phyloP scores from a whole-genome alignment of 2,113 vertebrate species.

The Hippolais icterina region DNA sequence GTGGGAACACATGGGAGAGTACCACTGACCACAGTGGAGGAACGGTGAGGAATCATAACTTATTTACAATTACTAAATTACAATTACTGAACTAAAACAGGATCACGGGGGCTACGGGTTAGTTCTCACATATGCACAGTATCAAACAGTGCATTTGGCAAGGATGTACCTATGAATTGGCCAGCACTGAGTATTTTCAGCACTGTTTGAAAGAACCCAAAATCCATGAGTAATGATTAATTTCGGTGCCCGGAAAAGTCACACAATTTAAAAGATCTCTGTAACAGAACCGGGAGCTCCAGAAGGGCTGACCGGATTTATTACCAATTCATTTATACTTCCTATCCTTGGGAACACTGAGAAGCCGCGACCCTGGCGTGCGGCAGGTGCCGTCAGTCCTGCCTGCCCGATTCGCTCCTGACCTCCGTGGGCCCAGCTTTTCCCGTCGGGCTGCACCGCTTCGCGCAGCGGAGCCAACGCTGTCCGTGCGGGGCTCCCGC shows the following conservation, averaged over 20 bases:
- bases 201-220: fast-evolving
- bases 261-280: background rate
- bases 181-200: background rate
- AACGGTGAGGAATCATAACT: fast-evolving
- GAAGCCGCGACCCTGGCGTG: background rate
- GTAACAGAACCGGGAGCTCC: background rate
- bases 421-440: background rate
- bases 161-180: background rate
- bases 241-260: background rate
- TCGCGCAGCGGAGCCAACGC: background rate
- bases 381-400: background rate
- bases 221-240: background rate
- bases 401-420: background rate
- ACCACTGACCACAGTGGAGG: background rate
- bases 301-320: background rate
- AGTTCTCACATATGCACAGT: fast-evolving
- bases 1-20: background rate
- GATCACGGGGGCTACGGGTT: background rate
- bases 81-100: background rate
- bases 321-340: too few species aligned
- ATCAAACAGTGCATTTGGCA: background rate
- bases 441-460: fast-evolving
- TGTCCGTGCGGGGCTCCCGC: fast-evolving
- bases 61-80: too few species aligned
- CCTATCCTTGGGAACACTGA: background rate